Evolutionary conservation across 2,113 vertebrate genomes (phyloP), one percentile per base, ranked within the genome.

Genomic region (Alces alces): DNA sequence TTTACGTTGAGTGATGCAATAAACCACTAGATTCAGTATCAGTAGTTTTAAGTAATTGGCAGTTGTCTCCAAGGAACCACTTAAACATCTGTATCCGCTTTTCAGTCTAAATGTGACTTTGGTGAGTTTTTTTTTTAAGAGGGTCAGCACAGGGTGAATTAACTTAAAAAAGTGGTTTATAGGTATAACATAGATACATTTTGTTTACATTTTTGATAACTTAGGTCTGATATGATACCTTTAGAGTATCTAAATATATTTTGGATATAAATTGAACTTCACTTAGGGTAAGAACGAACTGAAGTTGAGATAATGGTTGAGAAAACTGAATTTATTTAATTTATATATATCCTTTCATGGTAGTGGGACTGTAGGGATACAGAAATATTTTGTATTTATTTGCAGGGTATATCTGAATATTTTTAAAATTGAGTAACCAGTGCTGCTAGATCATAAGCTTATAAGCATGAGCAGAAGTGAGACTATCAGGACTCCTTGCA

Each of bases 171-270:
- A 84, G 54, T 50, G 78, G 82, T 47, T 94, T 28, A 23, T 88
- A 92, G 60, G 47, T 58, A 57, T 33, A 94, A 97, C 78, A 78
- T 93, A 93, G 82, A 36, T 86, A 61, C 86, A 84, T 96, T 91
- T 94, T 95, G 91, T 98, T 98, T 98, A 97, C 82, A 89, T 94
- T 97, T 97, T 96, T 93, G 79, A 87, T 96, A 97, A 97, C 87
- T 90, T 97, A 47, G 84, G 82, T 95, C 70, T 1, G 0, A 28
- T 64, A 61, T 7, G 61, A 86, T 86, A 91, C 89, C 80, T 91
- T 94, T 96, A 92, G 89, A 93, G 97, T 96, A 95, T 96, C 97
- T 93, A 83, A 91, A 57, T 97, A 61, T 97, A 97, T 97, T 98
- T 98, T 98, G 89, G 82, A 84, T 96, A 95, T 93, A 95, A 94